phyloP scores from a whole-genome alignment of 1,140 invertebrate species.

The Aradophagus sp. region DNA sequence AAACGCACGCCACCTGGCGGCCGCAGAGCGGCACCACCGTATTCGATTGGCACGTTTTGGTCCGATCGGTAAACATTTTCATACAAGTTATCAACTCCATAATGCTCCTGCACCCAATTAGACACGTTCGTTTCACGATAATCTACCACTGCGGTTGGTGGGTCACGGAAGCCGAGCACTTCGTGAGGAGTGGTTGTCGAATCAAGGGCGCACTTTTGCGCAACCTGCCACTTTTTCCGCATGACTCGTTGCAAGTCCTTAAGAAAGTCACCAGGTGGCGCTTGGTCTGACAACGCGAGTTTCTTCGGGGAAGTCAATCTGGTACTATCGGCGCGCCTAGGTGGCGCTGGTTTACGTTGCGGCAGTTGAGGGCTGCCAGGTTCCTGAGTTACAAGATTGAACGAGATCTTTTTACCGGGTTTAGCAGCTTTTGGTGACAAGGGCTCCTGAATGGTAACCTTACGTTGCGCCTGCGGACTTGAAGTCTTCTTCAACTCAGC shows the following conservation, averaged over 20 bases:
- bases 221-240: constrained; percentile 95
- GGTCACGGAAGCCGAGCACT: constrained; percentile 90
- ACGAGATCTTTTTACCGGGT: constrained; percentile 75
- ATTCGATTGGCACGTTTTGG: constrained; percentile 61
- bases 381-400: constrained; percentile 74
- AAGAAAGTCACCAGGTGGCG: constrained; percentile 88
- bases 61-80: constrained; percentile 77
- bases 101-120: constrained; percentile 93
- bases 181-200: constrained; percentile 90
- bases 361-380: constrained; percentile 71
- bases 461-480: constrained; percentile 73
- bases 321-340: constrained; percentile 83
- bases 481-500: constrained; percentile 70
- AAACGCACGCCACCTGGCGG: constrained; percentile 64
- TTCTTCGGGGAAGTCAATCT: constrained; percentile 84
- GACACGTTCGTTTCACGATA: constrained; percentile 89
- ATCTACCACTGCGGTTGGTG: constrained; percentile 79
- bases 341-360: constrained; percentile 78
- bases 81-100: constrained; percentile 80
- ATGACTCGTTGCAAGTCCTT: constrained; percentile 92
- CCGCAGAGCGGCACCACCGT: constrained; percentile 61
- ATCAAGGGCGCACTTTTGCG: constrained; percentile 91
- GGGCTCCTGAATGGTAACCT: constrained; percentile 75
- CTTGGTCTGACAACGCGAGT: constrained; percentile 80
- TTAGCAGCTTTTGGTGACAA: constrained; percentile 71